Evolutionary conservation across 64 coral and sea anemone species (phyloP).

Genomic region (Dendrophyllia cribrosa): DNA sequence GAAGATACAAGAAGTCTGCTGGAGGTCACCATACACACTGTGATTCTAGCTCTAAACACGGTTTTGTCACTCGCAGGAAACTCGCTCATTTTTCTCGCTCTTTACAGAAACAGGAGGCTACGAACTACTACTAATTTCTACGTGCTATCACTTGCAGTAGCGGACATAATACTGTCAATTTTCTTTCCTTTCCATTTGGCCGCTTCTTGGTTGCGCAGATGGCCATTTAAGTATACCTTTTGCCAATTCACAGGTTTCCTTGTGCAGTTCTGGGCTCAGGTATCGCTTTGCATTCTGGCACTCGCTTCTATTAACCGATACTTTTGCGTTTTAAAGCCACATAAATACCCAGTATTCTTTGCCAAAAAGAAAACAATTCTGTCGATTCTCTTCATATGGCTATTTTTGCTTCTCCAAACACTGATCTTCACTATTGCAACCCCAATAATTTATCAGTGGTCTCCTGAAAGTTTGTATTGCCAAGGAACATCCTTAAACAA

Average conservation of each 20-base stretch:
- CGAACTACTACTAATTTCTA: slow-evolving; percentile 39
- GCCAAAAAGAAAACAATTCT: slow-evolving; percentile 2
- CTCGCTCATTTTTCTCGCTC: slow-evolving; percentile 16
- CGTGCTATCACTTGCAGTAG: slow-evolving; percentile 12
- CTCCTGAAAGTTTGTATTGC: background rate
- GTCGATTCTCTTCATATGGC: slow-evolving; percentile 16
- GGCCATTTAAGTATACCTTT: background rate
- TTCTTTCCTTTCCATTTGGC: background rate
- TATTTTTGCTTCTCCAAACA: background rate
- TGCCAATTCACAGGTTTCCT: slow-evolving; percentile 52
- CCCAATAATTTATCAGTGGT: background rate
- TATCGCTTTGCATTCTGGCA: slow-evolving; percentile 9
- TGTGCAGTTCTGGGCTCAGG: background rate
- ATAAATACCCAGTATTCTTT: slow-evolving; percentile 6
- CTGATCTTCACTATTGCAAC: background rate
- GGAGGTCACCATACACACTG: background rate
- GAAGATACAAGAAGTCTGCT: background rate
- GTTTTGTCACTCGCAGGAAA: slow-evolving; percentile 11
- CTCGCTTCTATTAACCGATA: slow-evolving; percentile 43
- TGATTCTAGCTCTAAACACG: background rate
- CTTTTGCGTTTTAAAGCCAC: slow-evolving; percentile 11
- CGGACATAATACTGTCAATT: slow-evolving; percentile 36
- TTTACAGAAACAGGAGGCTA: slow-evolving; percentile 18
- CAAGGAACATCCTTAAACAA: background rate
- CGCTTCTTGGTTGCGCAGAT: background rate